phyloP scores from a whole-genome alignment of 1,140 invertebrate species.

The Sycobia sp. region DNA sequence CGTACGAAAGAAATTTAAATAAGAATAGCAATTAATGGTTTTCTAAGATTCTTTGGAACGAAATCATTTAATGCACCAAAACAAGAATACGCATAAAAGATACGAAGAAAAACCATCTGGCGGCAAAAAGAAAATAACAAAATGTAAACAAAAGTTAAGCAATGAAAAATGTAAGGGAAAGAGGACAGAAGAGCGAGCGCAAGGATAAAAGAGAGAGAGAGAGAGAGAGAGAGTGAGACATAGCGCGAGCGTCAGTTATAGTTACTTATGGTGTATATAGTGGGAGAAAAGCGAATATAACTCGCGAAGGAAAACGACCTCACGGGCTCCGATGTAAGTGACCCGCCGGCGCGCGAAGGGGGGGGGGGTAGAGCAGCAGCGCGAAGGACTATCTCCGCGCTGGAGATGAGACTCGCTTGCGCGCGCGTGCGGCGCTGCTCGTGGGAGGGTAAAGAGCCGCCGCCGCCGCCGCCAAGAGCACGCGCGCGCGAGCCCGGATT shows the following conservation, averaged over 20 bases:
- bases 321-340: slow-evolving; percentile 51
- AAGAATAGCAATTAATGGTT: background rate
- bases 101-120: no score
- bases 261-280: background rate
- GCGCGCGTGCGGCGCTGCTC: slow-evolving; percentile 36
- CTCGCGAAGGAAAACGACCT: slow-evolving; percentile 50
- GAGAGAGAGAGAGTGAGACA: background rate
- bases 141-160: background rate
- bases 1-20: background rate
- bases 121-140: no score
- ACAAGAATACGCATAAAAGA: background rate
- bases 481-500: slow-evolving; percentile 40
- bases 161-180: background rate
- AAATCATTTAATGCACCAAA: background rate
- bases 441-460: slow-evolving; percentile 50
- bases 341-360: slow-evolving; percentile 43
- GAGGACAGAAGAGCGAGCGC: background rate
- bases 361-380: slow-evolving; percentile 18
- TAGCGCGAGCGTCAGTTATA: background rate
- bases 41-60: no score
- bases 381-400: slow-evolving; percentile 32
- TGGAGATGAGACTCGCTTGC: slow-evolving; percentile 45
- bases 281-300: slow-evolving; percentile 34
- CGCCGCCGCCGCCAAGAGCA: no score
- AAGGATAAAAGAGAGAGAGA: background rate